phyloP scores from a whole-genome alignment of 1,140 invertebrate species.

The Leptinotarsa defecta region DNA sequence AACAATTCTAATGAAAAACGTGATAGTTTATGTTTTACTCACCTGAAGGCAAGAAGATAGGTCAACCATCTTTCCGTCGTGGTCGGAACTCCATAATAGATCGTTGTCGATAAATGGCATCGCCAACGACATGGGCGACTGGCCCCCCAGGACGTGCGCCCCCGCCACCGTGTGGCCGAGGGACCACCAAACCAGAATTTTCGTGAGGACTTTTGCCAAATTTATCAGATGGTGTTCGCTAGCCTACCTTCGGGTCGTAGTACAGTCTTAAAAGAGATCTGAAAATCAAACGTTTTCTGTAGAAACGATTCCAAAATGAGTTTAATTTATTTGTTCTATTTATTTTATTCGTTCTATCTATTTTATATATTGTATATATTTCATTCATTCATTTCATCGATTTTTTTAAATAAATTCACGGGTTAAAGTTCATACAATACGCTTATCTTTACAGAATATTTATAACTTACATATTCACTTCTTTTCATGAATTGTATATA shows the following conservation, averaged over 20 bases:
- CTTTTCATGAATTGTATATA: too few species aligned
- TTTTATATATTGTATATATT: too few species aligned
- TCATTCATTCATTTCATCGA: too few species aligned
- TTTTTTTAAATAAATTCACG: too few species aligned
- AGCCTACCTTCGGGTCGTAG: constrained; percentile 16
- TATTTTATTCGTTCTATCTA: too few species aligned
- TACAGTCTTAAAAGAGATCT: constrained; percentile 39
- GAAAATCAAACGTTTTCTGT: neutral
- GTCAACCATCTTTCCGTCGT: constrained; percentile 90
- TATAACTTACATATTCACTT: too few species aligned
- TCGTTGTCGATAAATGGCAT: constrained; percentile 96
- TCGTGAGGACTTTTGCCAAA: neutral
- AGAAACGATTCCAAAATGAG: too few species aligned
- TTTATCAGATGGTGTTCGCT: neutral
- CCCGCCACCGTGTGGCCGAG: constrained; percentile 41
- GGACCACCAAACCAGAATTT: constrained; percentile 10
- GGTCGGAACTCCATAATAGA: constrained; percentile 87
- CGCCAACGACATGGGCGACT: constrained; percentile 66
- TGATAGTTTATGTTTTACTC: constrained; percentile 43
- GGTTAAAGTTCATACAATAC: too few species aligned
- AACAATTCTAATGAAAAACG: too few species aligned
- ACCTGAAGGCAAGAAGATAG: constrained; percentile 85
- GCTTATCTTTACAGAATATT: too few species aligned
- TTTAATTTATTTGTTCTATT: too few species aligned
- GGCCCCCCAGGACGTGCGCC: constrained; percentile 58